Conservation (phyloP, 1,140 invertebrate genomes). For the Zaprionus africanus region DNA sequence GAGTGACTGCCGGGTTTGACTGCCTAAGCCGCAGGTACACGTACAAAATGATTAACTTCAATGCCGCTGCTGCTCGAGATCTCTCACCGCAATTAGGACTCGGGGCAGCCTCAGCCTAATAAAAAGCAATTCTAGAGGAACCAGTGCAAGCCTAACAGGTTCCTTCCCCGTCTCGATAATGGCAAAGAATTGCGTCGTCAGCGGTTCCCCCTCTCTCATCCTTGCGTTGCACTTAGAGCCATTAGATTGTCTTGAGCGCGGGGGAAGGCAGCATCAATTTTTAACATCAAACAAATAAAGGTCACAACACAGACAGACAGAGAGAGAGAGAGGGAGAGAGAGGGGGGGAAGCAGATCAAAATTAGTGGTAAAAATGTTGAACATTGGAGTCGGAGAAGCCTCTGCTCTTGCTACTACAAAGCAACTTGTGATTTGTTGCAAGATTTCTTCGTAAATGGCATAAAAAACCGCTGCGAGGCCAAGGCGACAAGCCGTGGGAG, state of each 20-base stretch:
- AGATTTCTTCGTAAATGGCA: slow-evolving; percentile 82
- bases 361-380: slow-evolving; percentile 54
- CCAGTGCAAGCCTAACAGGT: slow-evolving; percentile 60
- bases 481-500: slow-evolving; percentile 77
- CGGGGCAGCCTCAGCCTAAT: slow-evolving; percentile 63
- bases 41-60: slow-evolving; percentile 79
- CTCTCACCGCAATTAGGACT: slow-evolving; percentile 77
- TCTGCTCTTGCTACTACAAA: slow-evolving; percentile 35
- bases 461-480: slow-evolving; percentile 62
- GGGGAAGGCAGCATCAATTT: slow-evolving; percentile 63
- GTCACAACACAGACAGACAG: slow-evolving; percentile 39
- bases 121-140: slow-evolving; percentile 68
- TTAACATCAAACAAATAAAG: slow-evolving; percentile 80
- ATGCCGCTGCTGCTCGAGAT: slow-evolving; percentile 42
- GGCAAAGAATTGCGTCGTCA: slow-evolving; percentile 81
- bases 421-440: slow-evolving; percentile 78
- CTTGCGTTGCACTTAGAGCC: slow-evolving; percentile 51
- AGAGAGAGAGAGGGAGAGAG: slow-evolving; percentile 10
- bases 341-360: slow-evolving; percentile 20
- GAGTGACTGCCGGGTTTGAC: slow-evolving; percentile 63
- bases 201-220: slow-evolving; percentile 47
- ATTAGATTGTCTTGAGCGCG: slow-evolving; percentile 42
- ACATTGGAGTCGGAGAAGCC: slow-evolving; percentile 14
- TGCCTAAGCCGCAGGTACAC: slow-evolving; percentile 81
- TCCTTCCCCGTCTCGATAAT: slow-evolving; percentile 58